Base-by-base conservation (phyloP, 2,113 vertebrate genomes). In the Oreochromis niloticus region DNA sequence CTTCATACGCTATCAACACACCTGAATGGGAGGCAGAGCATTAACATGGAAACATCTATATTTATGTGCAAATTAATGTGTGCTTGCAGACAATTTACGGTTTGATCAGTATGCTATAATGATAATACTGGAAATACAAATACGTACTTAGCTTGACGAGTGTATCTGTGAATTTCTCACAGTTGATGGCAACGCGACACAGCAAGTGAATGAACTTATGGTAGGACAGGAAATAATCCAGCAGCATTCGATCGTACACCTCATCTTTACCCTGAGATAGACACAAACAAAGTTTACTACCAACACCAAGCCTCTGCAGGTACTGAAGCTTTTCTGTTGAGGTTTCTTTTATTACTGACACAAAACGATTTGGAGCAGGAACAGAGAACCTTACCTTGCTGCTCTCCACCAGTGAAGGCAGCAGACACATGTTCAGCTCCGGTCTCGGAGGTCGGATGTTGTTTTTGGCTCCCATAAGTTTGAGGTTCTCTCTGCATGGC, bases 361-460 rank as follows among this genome's bases (percentile, higher is more conserved):
- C 43, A 50, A 32, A 32, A 19, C 3, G 1, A 75, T 48, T 30
- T 27, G 24, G 41, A 48, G 41, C 12, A 41, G 68, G 24, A 48
- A 46, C 41, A 19, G 14, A 75, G 32, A 19, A 0, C 10, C 1
- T 2, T 1, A 99, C 99, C 98, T 99, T 99, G 96, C 96, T 97
- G 96, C 97, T 98, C 97, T 99, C 99, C 96, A 99, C 98, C 98
- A 99, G 98, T 24, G 98, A 99, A 81, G 99, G 98, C 95, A 99
- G 97, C 96, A 99, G 98, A 97, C 99, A 99, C 99, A 99, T 99
- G 95, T 99, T 99, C 94, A 99, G 98, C 82, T 99, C 99, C 1
- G 99, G 98, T 84, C 99, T 96, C 3, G 98, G 99, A 87, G 99
- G 98, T 19, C 98, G 97, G 95, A 99, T 98, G 96, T 99, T 99